Evolutionary conservation across 2,113 vertebrate species (phyloP).

Genomic region (Mirounga angustirostris): DNA sequence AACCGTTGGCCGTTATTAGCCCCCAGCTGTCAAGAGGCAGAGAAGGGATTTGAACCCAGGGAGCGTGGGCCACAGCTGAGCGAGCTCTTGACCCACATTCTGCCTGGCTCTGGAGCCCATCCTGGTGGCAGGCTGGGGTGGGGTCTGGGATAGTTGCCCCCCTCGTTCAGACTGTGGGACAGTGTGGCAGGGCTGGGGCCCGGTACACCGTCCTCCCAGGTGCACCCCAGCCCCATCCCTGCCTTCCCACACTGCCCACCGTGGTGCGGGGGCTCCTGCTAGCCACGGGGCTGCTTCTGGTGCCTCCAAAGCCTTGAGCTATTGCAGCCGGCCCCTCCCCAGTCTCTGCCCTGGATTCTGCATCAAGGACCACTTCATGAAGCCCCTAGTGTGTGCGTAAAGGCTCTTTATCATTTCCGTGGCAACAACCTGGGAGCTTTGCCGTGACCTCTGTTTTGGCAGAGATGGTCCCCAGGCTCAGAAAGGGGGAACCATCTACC

Average conservation of each 20-base stretch:
- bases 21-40: not conserved
- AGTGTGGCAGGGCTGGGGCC: not conserved
- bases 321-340: no score
- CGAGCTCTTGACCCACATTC: not conserved
- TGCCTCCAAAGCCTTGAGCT: not conserved
- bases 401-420: not conserved
- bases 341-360: not conserved
- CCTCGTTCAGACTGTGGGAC: no score
- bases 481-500: not conserved
- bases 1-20: accelerated
- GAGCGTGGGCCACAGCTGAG: no score
- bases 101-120: not conserved
- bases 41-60: not conserved
- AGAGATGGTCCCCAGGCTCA: not conserved
- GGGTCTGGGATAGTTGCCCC: not conserved
- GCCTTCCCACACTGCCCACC: not conserved
- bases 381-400: not conserved
- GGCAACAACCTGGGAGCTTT: not conserved
- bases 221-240: not conserved
- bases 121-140: not conserved
- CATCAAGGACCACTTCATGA: not conserved
- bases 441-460: constrained; percentile 13
- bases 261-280: not conserved
- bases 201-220: no score
- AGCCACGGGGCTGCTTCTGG: not conserved